Conservation (phyloP, 2,113 vertebrate species). For the Gymnogyps californianus region DNA sequence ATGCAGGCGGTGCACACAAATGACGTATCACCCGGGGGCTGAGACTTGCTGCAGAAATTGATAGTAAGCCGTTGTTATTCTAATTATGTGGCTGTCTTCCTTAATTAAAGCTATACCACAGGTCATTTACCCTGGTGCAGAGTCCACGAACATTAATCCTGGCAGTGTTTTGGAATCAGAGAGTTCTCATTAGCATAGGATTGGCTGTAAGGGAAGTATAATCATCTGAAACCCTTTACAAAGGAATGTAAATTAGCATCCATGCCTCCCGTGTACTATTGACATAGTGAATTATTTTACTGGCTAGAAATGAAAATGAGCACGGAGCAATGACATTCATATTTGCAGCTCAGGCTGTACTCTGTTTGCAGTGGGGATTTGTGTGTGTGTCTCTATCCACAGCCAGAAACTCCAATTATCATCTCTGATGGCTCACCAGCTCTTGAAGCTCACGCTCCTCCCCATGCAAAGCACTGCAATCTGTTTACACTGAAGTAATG, state of each 20-base stretch:
- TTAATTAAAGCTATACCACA: slow-evolving; percentile 59
- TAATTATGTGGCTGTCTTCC: slow-evolving; percentile 48
- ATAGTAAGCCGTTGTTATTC: slow-evolving; percentile 56
- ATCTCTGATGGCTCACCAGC: neutral
- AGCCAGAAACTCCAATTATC: slow-evolving; percentile 13
- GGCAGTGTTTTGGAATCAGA: slow-evolving; percentile 39
- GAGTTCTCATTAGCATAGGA: slow-evolving; percentile 46
- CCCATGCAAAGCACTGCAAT: neutral
- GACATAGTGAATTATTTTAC: slow-evolving; percentile 60
- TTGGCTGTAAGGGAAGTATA: slow-evolving; percentile 17
- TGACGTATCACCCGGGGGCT: slow-evolving; percentile 25
- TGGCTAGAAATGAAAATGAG: slow-evolving; percentile 31
- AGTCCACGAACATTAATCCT: slow-evolving; percentile 41
- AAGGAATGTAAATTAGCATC: slow-evolving; percentile 54
- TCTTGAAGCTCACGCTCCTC: neutral
- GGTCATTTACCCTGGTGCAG: slow-evolving; percentile 47
- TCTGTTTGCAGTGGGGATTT: slow-evolving; percentile 20
- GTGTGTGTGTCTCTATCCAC: neutral
- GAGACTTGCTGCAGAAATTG: slow-evolving; percentile 43
- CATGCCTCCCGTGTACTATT: slow-evolving; percentile 45
- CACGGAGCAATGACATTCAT: neutral
- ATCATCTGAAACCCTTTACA: slow-evolving; percentile 41
- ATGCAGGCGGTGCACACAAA: slow-evolving; percentile 28
- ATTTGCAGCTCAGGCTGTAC: neutral
- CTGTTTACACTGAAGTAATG: slow-evolving; percentile 12